Conservation (phyloP, 2,888 invertebrate species). For the Lasioglossum malachurum region DNA sequence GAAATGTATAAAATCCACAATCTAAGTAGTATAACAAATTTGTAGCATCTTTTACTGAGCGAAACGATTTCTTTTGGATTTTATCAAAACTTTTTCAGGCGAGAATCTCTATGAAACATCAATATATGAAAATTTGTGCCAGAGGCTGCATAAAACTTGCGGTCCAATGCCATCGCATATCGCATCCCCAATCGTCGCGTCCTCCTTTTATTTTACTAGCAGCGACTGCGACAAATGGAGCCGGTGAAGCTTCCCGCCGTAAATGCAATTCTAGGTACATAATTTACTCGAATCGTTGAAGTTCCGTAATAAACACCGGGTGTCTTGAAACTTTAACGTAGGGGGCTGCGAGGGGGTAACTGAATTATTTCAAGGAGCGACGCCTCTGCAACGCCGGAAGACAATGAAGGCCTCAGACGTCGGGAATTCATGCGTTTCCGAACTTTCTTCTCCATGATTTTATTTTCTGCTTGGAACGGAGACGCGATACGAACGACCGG, state of each 20-base stretch:
- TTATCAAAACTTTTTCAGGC: neutral
- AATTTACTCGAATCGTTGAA: conserved; percentile 7
- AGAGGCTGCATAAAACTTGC: neutral
- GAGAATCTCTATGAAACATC: neutral
- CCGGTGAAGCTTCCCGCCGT: neutral
- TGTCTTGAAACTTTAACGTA: neutral
- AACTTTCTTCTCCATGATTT: neutral
- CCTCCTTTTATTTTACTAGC: neutral
- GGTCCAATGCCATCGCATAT: neutral
- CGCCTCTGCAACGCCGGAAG: neutral
- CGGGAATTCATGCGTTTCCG: neutral
- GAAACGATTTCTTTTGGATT: neutral
- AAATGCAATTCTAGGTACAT: neutral
- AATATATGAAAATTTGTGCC: neutral
- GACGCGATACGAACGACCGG: neutral
- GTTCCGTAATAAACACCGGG: neutral
- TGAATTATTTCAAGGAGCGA: conserved; percentile 1
- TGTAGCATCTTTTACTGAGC: neutral
- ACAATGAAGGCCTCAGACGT: neutral
- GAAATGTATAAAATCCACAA: too few relatives aligned
- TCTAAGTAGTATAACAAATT: too few relatives aligned
- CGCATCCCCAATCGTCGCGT: neutral
- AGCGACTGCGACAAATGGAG: neutral
- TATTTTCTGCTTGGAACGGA: conserved; percentile 9
- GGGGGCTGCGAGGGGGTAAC: neutral